These are phyloP conservation scores for Sphinx pinastri DNA, from an alignment of 2,888 invertebrate genomes.

Conservation along the genomic window DNA sequence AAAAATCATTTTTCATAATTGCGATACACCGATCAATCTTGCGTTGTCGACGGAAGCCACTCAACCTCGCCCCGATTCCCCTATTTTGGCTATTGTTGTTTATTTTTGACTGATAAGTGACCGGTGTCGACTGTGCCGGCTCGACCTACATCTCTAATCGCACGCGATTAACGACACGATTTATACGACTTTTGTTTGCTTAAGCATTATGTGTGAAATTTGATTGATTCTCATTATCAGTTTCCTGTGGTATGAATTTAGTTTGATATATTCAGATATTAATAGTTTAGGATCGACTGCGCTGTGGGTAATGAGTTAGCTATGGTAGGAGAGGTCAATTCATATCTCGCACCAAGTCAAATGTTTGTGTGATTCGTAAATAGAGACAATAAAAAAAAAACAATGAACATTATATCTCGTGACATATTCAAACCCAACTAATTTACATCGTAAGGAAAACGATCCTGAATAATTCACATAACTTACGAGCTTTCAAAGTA, in stretches of 20 bases:
- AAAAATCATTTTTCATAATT: slow-evolving; percentile 80
- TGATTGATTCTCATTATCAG: neutral
- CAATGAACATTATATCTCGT: no score
- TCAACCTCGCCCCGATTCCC: slow-evolving; percentile 48
- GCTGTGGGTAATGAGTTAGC: no score
- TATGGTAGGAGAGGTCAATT: no score
- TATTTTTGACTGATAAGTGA: slow-evolving; percentile 71
- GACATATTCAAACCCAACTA: no score
- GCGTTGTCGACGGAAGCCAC: slow-evolving; percentile 73
- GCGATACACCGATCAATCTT: slow-evolving; percentile 76
- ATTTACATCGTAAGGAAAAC: neutral
- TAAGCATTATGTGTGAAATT: neutral
- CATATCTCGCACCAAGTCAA: no score
- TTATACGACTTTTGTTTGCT: slow-evolving; percentile 28
- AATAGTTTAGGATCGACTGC: no score
- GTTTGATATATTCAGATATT: no score
- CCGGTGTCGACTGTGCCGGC: slow-evolving; percentile 44
- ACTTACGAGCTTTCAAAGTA: neutral
- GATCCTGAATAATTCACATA: neutral
- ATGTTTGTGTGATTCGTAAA: no score
- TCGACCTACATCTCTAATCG: slow-evolving; percentile 53
- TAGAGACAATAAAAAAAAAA: no score
- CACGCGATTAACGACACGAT: slow-evolving; percentile 55
- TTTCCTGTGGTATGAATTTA: no score
- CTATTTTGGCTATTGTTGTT: slow-evolving; percentile 68